A percentile compares a stretch with the other conserved stretches of the same genome.
phyloP scores from a whole-genome alignment of 2,113 vertebrate species.

The Rhinoderma darwinii region DNA sequence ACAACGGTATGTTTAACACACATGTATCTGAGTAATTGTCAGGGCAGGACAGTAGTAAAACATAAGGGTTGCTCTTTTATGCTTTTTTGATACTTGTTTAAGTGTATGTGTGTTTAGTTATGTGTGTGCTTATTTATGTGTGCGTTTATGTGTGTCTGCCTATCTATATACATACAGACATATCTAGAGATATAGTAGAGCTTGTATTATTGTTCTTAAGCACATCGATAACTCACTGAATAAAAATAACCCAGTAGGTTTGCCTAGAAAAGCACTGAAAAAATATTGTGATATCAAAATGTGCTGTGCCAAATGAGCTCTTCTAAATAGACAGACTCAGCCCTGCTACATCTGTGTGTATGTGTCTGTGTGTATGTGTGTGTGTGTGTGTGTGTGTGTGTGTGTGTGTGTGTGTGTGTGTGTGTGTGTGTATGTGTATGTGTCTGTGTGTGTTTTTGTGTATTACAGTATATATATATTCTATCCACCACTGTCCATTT shows the following conservation, averaged over 20 bases:
- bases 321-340: neutral
- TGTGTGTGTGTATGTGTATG: too few relatives aligned
- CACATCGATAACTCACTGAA: neutral
- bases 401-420: too few relatives aligned
- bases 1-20: constrained; percentile 6
- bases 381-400: neutral
- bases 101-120: neutral
- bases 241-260: neutral
- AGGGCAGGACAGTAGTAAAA: neutral
- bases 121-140: neutral
- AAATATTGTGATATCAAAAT: neutral
- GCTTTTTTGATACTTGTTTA: neutral
- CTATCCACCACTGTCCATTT: neutral
- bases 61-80: neutral
- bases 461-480: neutral
- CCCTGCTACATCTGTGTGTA: neutral
- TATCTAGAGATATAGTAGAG: too few relatives aligned
- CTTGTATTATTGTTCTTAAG: neutral
- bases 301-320: neutral
- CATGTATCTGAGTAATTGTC: neutral
- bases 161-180: too few relatives aligned
- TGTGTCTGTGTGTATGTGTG: neutral
- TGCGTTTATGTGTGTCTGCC: neutral
- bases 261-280: too few relatives aligned
- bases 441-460: neutral